phyloP scores from a whole-genome alignment of 1,140 invertebrate genomes.

The Lithobius niger region DNA sequence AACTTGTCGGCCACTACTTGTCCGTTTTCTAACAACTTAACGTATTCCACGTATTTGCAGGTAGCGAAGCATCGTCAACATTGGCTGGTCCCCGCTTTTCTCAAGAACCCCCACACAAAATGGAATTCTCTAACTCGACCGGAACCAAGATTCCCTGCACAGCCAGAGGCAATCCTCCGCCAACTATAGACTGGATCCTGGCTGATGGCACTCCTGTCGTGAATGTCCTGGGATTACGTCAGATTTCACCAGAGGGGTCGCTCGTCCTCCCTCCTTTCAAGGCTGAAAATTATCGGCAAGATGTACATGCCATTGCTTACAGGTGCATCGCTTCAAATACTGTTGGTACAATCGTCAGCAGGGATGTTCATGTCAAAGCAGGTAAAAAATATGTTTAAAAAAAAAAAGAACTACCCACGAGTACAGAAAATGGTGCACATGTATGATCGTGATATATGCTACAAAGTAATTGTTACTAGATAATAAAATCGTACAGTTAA shows the following conservation, averaged over 20 bases:
- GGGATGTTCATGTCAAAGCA: constrained; percentile 5
- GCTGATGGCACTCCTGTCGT: constrained; percentile 37
- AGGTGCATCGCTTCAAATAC: constrained; percentile 6
- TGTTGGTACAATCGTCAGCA: constrained; percentile 1
- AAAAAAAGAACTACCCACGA: too few species aligned
- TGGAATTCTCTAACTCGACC: constrained; percentile 88
- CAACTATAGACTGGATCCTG: constrained; percentile 84
- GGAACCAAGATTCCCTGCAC: constrained; percentile 84
- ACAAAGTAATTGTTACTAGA: too few species aligned
- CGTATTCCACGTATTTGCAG: too few species aligned
- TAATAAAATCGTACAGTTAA: too few species aligned
- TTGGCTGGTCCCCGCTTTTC: constrained; percentile 87
- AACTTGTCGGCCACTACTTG: too few species aligned
- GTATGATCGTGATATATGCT: too few species aligned
- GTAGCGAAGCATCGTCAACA: too few species aligned
- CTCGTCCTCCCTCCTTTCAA: constrained; percentile 2
- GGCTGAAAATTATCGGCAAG: neutral
- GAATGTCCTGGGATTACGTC: neutral
- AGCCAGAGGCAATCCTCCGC: constrained; percentile 74
- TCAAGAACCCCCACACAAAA: constrained; percentile 74
- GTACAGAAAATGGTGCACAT: too few species aligned
- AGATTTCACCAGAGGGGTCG: neutral
- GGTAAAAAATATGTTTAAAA: too few species aligned
- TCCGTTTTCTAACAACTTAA: too few species aligned
- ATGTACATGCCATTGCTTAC: neutral